Evolutionary conservation across 2,888 invertebrate species (phyloP).

Genomic region (Petrolisthes manimaculis): DNA sequence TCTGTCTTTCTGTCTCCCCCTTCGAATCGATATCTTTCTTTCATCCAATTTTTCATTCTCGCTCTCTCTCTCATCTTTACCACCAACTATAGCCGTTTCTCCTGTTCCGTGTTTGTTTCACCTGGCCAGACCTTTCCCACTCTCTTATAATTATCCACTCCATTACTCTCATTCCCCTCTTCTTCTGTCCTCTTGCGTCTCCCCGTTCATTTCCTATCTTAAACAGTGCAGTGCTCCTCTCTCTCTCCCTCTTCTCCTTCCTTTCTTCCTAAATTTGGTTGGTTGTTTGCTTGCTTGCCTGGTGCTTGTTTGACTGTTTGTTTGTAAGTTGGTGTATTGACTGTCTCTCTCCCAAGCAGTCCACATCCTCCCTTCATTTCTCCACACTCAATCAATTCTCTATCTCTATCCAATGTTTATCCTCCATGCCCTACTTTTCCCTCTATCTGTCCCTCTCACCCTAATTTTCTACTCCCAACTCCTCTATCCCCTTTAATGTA

Average conservation of each 20-base stretch:
- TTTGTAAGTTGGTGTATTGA: too few species aligned
- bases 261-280: background rate
- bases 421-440: background rate
- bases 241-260: background rate
- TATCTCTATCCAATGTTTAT: background rate
- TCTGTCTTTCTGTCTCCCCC: background rate
- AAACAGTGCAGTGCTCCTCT: background rate
- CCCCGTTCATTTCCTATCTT: background rate
- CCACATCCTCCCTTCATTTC: background rate
- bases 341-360: background rate
- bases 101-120: background rate
- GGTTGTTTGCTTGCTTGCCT: too few species aligned
- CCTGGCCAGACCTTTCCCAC: background rate
- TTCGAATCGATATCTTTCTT: background rate
- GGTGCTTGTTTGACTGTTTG: too few species aligned
- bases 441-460: background rate
- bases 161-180: background rate
- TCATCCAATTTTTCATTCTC: slow-evolving; percentile 19
- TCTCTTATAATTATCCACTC: background rate
- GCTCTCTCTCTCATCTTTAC: background rate
- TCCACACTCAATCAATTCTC: background rate
- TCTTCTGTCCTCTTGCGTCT: background rate
- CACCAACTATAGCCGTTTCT: background rate
- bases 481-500: too few species aligned
- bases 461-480: background rate